Evolutionary conservation across 1,140 invertebrate genomes (phyloP).

Genomic region (Drosophila paulistorum): DNA sequence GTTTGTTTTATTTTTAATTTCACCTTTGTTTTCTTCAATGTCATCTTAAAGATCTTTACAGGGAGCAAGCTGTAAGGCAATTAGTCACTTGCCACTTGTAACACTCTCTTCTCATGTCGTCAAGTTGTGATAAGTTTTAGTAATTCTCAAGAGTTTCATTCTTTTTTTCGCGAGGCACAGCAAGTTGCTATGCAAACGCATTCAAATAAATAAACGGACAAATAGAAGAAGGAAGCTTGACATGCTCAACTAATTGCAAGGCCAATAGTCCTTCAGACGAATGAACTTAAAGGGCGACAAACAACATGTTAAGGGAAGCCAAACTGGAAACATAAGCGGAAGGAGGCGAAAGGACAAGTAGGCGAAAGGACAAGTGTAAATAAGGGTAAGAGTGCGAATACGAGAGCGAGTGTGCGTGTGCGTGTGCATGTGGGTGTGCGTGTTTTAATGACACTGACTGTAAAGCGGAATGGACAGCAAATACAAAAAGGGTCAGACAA

Average conservation of each 20-base stretch:
- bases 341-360: not conserved
- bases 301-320: conserved; percentile 34
- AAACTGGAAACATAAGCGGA: conserved; percentile 8
- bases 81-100: conserved; percentile 46
- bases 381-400: conserved; percentile 23
- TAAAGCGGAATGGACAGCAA: conserved; percentile 46
- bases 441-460: conserved; percentile 43
- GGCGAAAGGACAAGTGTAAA: conserved; percentile 45
- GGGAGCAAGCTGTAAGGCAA: conserved; percentile 41
- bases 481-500: conserved; percentile 34
- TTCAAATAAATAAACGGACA: conserved; percentile 17
- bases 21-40: not conserved
- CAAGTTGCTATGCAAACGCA: conserved; percentile 29
- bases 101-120: conserved; percentile 36
- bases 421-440: not conserved
- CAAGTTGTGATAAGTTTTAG: conserved; percentile 47
- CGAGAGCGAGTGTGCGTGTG: conserved; percentile 6
- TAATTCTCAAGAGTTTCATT: conserved; percentile 42
- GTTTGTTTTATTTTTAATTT: too few relatives aligned
- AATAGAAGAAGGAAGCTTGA: conserved; percentile 44
- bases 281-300: conserved; percentile 58
- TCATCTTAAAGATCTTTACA: not conserved
- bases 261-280: conserved; percentile 65
- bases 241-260: conserved; percentile 73
- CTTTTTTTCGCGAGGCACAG: conserved; percentile 16